Percentiles rank a stretch among this genome's conserved stretches.
Evolutionary conservation across 2,888 invertebrate genomes (phyloP).

Genomic region (Dasysyrphus albostriatus): DNA sequence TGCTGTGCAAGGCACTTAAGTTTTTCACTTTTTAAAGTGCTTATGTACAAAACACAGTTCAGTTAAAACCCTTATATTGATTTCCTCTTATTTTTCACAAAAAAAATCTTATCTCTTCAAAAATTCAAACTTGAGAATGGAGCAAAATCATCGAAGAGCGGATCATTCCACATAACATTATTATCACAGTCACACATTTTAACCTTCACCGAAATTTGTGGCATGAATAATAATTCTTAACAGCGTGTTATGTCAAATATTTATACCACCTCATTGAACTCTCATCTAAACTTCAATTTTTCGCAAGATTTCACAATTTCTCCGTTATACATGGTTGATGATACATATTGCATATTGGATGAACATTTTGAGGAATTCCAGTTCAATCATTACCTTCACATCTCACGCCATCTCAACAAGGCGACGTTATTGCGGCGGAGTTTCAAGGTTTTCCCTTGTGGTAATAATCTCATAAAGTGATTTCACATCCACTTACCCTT

Average conservation of each 20-base stretch:
- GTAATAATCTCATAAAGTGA: conserved; percentile 59
- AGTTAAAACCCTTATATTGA: no score
- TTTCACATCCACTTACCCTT: conserved; percentile 63
- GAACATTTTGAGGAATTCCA: conserved; percentile 6
- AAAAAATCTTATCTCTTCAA: no score
- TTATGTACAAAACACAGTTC: no score
- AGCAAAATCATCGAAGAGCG: not conserved
- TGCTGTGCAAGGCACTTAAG: no score
- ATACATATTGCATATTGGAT: not conserved
- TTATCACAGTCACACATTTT: not conserved
- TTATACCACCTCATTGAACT: conserved; percentile 18
- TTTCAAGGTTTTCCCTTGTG: conserved; percentile 36
- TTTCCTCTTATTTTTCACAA: no score
- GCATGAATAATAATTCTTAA: not conserved
- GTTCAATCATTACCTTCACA: not conserved
- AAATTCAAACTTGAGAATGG: not conserved
- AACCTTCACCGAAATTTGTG: not conserved
- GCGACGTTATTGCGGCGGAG: conserved; percentile 3
- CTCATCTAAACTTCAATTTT: conserved; percentile 30
- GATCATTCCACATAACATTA: not conserved
- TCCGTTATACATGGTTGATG: not conserved
- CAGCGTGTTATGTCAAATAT: conserved; percentile 14
- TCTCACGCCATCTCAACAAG: not conserved
- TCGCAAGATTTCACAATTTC: conserved; percentile 40
- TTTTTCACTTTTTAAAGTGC: no score